Conservation (phyloP, 2,113 vertebrate genomes). For the Tachysurus vachellii region DNA sequence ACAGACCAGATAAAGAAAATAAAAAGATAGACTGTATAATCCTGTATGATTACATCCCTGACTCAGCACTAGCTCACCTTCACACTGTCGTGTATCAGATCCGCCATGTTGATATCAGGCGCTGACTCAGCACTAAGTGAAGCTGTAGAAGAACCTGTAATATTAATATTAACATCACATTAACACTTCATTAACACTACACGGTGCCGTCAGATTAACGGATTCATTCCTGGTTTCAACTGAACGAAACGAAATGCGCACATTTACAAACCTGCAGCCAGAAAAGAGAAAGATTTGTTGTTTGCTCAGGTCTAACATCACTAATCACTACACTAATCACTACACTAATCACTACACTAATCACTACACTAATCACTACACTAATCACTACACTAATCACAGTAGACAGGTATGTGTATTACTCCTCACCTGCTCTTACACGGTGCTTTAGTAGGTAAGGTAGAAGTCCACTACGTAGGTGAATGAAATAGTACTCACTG, state of each 20-base stretch:
- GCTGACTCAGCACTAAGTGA: background rate
- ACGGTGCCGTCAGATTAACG: background rate
- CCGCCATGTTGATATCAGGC: slow-evolving; percentile 30
- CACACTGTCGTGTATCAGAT: slow-evolving; percentile 48
- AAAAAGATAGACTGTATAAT: background rate
- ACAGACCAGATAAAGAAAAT: background rate
- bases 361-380: too few species aligned
- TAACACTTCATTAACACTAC: background rate
- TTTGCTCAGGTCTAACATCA: background rate
- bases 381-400: too few species aligned
- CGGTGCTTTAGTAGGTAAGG: background rate
- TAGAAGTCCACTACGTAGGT: background rate
- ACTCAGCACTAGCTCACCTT: slow-evolving; percentile 41
- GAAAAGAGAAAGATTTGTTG: background rate
- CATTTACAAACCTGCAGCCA: background rate
- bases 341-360: too few species aligned
- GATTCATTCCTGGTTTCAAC: background rate
- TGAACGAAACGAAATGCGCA: background rate
- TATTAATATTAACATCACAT: background rate
- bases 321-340: background rate
- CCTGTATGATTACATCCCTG: background rate
- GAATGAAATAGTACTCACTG: background rate
- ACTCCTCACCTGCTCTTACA: background rate
- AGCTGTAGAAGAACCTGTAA: background rate
- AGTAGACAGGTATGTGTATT: background rate